A percentile compares a stretch with the other conserved stretches of the same genome.
These are phyloP conservation scores for Xyrichtys novacula DNA, from an alignment of 2,797 vertebrate genomes.

Conservation along the genomic window DNA sequence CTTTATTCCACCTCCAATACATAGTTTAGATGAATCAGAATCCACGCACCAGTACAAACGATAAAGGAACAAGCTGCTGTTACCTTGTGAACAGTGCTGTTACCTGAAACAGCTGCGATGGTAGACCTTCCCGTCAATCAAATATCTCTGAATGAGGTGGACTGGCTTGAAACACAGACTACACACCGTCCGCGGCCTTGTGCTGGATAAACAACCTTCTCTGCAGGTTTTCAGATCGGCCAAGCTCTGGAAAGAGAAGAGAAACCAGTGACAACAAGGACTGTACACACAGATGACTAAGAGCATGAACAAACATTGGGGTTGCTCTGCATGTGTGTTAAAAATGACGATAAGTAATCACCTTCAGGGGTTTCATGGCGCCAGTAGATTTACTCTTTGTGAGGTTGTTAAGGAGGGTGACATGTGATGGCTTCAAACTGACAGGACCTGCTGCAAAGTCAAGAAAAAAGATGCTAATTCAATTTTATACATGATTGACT, in stretches of 20 bases:
- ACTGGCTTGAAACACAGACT: conserved; percentile 85
- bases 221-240: conserved; percentile 22
- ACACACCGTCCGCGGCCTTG: conserved; percentile 62
- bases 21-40: too few relatives aligned
- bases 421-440: conserved; percentile 31
- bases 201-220: not conserved
- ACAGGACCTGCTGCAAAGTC: conserved; percentile 58
- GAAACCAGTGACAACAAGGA: conserved; percentile 4
- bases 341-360: conserved; percentile 7
- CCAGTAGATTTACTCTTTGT: conserved; percentile 22
- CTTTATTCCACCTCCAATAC: not conserved
- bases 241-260: conserved; percentile 50
- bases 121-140: conserved; percentile 87
- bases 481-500: too few relatives aligned
- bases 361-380: conserved; percentile 42
- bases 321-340: not conserved
- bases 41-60: not conserved
- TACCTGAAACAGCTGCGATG: conserved; percentile 94
- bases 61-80: not conserved
- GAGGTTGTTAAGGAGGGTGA: conserved; percentile 6
- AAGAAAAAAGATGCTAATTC: conserved; percentile 47
- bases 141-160: conserved; percentile 89
- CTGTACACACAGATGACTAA: not conserved
- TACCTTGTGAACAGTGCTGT: conserved; percentile 86
- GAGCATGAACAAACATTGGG: not conserved